phyloP scores from a whole-genome alignment of 2,113 vertebrate genomes.

The Cichladusa arquata region DNA sequence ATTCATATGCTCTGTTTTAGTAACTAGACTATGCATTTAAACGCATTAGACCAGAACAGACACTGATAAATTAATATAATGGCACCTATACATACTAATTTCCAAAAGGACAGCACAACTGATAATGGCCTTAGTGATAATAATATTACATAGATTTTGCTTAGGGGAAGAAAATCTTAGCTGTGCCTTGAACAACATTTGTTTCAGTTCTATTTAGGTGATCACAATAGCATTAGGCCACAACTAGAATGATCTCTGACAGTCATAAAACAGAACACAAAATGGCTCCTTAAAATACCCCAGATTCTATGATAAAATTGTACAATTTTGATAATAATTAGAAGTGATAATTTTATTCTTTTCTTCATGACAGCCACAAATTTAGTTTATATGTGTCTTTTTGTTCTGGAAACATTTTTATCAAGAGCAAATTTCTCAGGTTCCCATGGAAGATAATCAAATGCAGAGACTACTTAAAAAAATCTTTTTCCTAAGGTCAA shows the following conservation, averaged over 20 bases:
- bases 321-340: not conserved
- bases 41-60: not conserved
- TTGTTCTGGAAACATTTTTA: not conserved
- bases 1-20: not conserved
- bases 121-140: not conserved
- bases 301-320: not conserved
- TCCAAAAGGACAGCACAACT: not conserved
- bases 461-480: not conserved
- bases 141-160: not conserved
- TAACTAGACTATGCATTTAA: not conserved
- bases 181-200: conserved; percentile 25
- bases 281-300: not conserved
- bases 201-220: conserved; percentile 17
- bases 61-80: not conserved
- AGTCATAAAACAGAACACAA: not conserved
- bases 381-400: not conserved
- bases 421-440: not conserved
- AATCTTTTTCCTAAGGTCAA: conserved; percentile 5
- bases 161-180: not conserved
- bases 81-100: not conserved
- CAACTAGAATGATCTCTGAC: not conserved
- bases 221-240: not conserved
- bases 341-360: not conserved
- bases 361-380: not conserved
- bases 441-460: not conserved